These are phyloP conservation scores for Hydropsyche tenuis DNA, from an alignment of 1,140 invertebrate species.

Conservation along the genomic window DNA sequence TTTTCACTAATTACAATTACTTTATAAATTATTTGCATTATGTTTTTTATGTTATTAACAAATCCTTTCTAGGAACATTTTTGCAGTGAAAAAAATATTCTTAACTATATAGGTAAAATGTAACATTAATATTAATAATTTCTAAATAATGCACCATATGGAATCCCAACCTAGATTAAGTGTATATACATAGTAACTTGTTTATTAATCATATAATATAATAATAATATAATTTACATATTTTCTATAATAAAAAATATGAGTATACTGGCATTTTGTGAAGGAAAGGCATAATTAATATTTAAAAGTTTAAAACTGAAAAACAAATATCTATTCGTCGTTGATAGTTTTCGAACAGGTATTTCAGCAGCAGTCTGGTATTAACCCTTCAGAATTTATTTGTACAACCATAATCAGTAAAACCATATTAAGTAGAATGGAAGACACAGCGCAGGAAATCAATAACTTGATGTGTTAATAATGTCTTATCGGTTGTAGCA, in stretches of 20 bases:
- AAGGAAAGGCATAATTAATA: not conserved
- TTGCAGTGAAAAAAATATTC: not conserved
- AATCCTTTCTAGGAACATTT: conserved; percentile 16
- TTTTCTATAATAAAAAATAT: conserved; percentile 12
- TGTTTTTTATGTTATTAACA: not conserved
- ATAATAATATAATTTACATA: conserved; percentile 30
- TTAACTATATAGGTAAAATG: not conserved
- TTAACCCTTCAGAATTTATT: too few relatives aligned
- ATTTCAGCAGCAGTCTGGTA: too few relatives aligned
- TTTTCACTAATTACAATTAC: too few relatives aligned
- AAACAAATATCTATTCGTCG: too few relatives aligned
- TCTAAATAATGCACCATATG: conserved; percentile 50
- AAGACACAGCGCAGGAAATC: not conserved
- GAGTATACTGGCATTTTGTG: conserved; percentile 32
- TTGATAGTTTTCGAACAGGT: too few relatives aligned
- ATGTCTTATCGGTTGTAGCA: not conserved
- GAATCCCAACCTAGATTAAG: conserved; percentile 41
- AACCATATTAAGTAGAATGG: conserved; percentile 12
- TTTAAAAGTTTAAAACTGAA: too few relatives aligned
- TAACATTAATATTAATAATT: conserved; percentile 12
- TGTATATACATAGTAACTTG: conserved; percentile 47
- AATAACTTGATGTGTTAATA: not conserved
- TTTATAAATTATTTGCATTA: too few relatives aligned
- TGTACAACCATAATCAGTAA: too few relatives aligned
- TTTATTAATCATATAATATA: conserved; percentile 37